Evolutionary conservation across 2,888 invertebrate species (phyloP).

Genomic region (Osmoderma eremita): DNA sequence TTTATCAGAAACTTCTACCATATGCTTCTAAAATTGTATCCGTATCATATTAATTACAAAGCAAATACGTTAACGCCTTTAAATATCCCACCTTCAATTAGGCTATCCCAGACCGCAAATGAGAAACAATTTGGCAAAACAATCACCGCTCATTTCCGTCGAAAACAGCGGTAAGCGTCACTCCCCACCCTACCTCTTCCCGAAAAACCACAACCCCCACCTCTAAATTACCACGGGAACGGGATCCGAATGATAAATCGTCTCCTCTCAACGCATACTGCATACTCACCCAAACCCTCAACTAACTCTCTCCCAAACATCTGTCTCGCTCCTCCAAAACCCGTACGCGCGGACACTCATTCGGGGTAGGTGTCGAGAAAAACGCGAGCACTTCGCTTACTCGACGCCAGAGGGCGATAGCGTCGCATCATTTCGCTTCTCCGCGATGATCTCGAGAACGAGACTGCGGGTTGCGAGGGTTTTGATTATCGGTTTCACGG

Average conservation of each 20-base stretch:
- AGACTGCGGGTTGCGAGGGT: background rate
- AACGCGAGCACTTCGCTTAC: too few species aligned
- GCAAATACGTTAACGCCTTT: too few species aligned
- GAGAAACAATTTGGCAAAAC: too few species aligned
- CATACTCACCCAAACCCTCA: background rate
- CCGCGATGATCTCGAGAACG: background rate
- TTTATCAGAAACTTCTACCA: too few species aligned
- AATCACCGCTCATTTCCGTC: background rate
- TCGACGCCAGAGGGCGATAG: background rate
- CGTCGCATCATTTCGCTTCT: background rate
- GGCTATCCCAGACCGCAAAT: too few species aligned
- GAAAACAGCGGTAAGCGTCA: slow-evolving; percentile 3
- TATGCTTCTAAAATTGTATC: too few species aligned
- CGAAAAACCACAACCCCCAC: background rate
- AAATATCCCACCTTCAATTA: too few species aligned
- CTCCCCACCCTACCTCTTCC: too few species aligned
- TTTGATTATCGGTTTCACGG: slow-evolving; percentile 56
- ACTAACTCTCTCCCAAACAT: background rate
- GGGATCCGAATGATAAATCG: too few species aligned
- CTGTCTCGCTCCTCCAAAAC: background rate
- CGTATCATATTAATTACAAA: too few species aligned
- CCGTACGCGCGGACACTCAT: background rate
- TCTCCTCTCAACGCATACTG: too few species aligned
- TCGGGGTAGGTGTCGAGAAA: slow-evolving; percentile 4
- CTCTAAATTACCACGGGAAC: background rate